Base-by-base conservation (phyloP, 1,140 invertebrate genomes). In the Drosophila sproati region DNA sequence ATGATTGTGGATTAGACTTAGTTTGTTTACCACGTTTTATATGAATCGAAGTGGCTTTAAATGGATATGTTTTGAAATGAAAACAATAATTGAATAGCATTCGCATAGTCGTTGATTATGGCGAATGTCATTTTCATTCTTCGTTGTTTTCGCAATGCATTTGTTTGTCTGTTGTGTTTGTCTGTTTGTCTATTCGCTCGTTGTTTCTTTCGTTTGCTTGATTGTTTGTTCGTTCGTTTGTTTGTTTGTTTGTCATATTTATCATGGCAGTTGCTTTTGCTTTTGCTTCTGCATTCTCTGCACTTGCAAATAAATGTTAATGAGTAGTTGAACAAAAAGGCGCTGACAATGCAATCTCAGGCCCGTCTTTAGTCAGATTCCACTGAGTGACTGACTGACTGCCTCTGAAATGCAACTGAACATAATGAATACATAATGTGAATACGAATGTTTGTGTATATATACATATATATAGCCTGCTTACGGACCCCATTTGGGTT, bases 301-400 rank as follows among this genome's bases (percentile, higher is more conserved):
- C 85, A 87, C 83, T 88, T 83, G 83, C 80, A 87, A 87, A 89
- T 87, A 87, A 87, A 87, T 87, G 83, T 87, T 87, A 87, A 87
- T 87, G 83, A 87, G 85, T 88, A 87, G 83, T 87, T 87, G 82
- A 80, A 87, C 83, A 87, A 87, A 78, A 71, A 88, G 52, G 59
- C 60, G 80, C 83, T 87, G 80, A 87, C 83, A 87, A 87, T 88
- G 83, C 83, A 51, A 70, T 61, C 69, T 64, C 69, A 34, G 50
- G 32, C 47, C 39, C 61, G 45, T 59, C 55, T 68, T 55, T 43
- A 56, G 39, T 29, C 51, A 31, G 20, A 39, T 4, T 51, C 50
- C 34, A 50, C 61, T 47, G 66, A 60, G n/a, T 64, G 45, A 39
- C 51, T 62, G 61, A 68, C 54, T 68, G 62, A 78, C 64, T 85